Evolutionary conservation across 2,113 vertebrate species (phyloP).

Genomic region (Ptilonorhynchus violaceus): DNA sequence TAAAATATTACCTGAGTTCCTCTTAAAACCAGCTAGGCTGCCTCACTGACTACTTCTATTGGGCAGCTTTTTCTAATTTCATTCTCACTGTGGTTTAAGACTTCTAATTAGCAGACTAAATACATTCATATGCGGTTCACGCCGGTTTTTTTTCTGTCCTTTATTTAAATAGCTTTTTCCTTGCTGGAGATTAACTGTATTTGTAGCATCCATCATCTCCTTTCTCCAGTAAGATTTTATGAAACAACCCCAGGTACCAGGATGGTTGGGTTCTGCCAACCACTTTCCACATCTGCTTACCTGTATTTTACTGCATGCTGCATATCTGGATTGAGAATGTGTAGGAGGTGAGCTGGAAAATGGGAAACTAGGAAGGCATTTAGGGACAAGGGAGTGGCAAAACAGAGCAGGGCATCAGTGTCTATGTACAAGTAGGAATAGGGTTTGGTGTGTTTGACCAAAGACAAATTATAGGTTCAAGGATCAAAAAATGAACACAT

Average conservation of each 20-base stretch:
- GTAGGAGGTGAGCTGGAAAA: neutral
- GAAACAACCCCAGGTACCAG: neutral
- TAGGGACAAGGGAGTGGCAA: neutral
- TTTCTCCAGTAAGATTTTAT: neutral
- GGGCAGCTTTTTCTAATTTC: neutral
- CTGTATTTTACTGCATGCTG: neutral
- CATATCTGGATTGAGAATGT: neutral
- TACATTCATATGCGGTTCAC: neutral
- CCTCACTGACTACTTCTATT: neutral
- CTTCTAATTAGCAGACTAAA: neutral
- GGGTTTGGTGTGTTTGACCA: neutral
- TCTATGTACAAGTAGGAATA: neutral
- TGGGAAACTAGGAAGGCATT: neutral
- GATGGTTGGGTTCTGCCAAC: neutral
- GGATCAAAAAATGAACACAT: neutral
- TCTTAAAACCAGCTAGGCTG: neutral
- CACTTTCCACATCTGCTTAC: neutral
- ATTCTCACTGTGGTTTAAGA: neutral
- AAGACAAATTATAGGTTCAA: neutral
- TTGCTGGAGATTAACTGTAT: neutral
- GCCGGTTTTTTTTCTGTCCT: neutral
- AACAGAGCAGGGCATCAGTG: neutral
- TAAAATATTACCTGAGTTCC: neutral
- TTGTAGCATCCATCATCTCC: neutral
- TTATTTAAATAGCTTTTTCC: neutral